Evolutionary conservation across 2,888 invertebrate genomes (phyloP).

Genomic region (Phytoseiulus persimilis): DNA sequence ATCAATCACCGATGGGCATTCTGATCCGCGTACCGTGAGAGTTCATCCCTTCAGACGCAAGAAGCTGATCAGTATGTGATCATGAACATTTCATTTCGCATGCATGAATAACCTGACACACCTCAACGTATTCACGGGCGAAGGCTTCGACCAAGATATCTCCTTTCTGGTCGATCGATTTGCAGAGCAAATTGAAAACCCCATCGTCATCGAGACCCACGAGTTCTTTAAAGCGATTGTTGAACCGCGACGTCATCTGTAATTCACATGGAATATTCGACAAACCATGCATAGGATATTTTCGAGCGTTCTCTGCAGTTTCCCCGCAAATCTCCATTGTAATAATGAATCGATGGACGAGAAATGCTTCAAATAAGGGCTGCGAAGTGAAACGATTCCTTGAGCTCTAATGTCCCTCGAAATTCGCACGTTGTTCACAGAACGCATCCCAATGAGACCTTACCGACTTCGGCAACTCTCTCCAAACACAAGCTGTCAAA

Average conservation of each 20-base stretch:
- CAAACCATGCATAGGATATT: no score
- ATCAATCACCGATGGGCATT: background rate
- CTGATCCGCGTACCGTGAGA: no score
- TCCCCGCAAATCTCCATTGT: no score
- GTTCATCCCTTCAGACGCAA: no score
- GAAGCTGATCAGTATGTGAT: no score
- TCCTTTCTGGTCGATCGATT: slow-evolving; percentile 9
- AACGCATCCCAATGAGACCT: background rate
- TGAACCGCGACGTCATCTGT: slow-evolving; percentile 12
- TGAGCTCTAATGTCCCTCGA: no score
- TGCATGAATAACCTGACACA: background rate
- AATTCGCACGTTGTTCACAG: background rate
- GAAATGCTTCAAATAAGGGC: no score
- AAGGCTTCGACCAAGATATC: slow-evolving; percentile 11
- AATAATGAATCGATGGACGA: no score
- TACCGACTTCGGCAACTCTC: background rate
- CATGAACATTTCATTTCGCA: background rate
- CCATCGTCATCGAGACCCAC: slow-evolving; percentile 23
- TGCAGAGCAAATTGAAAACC: slow-evolving; percentile 12
- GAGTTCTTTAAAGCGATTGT: slow-evolving; percentile 27
- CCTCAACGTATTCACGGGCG: slow-evolving; percentile 9
- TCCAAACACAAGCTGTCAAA: slow-evolving; percentile 13
- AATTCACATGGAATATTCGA: background rate
- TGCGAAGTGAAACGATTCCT: no score
- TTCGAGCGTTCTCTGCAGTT: no score